Conservation (phyloP, 1,140 invertebrate species). For the Papilio polytes region DNA sequence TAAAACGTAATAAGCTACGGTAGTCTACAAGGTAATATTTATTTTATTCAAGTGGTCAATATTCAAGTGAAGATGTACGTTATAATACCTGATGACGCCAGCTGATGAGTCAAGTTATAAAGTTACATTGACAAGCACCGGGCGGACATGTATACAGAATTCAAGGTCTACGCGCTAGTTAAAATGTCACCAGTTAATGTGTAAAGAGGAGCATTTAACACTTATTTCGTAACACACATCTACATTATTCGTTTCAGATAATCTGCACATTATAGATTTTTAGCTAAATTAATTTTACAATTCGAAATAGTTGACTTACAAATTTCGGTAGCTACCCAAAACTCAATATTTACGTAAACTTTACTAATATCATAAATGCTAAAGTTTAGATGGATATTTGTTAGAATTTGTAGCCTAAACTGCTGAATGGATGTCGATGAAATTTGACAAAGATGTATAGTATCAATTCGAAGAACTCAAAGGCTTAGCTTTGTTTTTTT, state of each 20-base stretch:
- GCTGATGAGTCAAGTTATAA: constrained; percentile 21
- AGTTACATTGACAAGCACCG: constrained; percentile 9
- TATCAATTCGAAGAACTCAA: too few relatives aligned
- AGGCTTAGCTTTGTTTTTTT: too few relatives aligned
- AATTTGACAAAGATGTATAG: too few relatives aligned
- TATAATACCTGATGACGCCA: constrained; percentile 16
- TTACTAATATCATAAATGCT: too few relatives aligned
- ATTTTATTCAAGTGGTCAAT: constrained; percentile 1
- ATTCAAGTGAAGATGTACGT: background rate
- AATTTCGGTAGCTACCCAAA: too few relatives aligned
- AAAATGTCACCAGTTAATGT: constrained; percentile 18
- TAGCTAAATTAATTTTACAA: too few relatives aligned
- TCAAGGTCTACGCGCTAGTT: constrained; percentile 18
- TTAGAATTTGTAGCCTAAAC: too few relatives aligned
- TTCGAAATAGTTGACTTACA: too few relatives aligned
- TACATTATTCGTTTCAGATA: background rate
- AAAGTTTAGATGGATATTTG: too few relatives aligned
- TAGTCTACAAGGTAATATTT: background rate
- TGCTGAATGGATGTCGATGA: too few relatives aligned
- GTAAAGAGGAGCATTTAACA: background rate
- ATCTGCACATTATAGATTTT: background rate
- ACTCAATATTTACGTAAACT: too few relatives aligned
- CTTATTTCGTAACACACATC: background rate
- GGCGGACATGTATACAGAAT: background rate
- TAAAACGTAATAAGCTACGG: background rate